A percentile compares a stretch with the other conserved stretches of the same genome.
phyloP scores from a whole-genome alignment of 2,888 invertebrate genomes.

The Arrhopalites spinosus region DNA sequence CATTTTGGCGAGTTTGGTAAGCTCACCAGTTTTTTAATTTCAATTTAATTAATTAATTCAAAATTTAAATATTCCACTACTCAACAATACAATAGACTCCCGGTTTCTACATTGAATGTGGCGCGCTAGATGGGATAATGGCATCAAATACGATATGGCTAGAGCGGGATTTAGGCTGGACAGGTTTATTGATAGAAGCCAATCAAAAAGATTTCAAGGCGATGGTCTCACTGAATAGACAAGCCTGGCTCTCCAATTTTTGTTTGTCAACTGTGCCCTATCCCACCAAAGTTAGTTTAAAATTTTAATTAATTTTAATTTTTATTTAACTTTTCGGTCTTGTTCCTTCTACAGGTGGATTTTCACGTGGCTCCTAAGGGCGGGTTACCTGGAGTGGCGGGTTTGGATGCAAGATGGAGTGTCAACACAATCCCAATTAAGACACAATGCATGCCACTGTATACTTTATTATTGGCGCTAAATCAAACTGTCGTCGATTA shows the following conservation, averaged over 20 bases:
- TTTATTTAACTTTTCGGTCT: not conserved
- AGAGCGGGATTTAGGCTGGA: not conserved
- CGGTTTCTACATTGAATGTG: not conserved
- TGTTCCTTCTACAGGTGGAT: not conserved
- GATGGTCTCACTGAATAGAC: not conserved
- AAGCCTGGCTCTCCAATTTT: not conserved
- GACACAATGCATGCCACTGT: not conserved
- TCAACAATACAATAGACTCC: not conserved
- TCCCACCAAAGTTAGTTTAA: not conserved
- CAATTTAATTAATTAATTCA: not conserved
- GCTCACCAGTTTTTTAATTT: too few relatives aligned
- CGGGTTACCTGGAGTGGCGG: not conserved
- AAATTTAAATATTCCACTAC: not conserved
- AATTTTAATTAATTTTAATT: not conserved
- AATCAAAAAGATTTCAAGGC: not conserved
- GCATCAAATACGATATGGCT: not conserved
- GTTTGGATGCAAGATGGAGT: not conserved
- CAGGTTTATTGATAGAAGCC: not conserved
- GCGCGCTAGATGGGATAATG: not conserved
- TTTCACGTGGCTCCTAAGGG: not conserved
- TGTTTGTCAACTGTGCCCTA: not conserved
- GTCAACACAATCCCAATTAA: not conserved
- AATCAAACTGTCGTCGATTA: not conserved
- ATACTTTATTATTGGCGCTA: not conserved
- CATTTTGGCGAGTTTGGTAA: too few relatives aligned